Percentiles rank a stretch among this genome's conserved stretches.
Evolutionary conservation across 2,888 invertebrate species (phyloP).

Genomic region (Oxyteleia sp.): DNA sequence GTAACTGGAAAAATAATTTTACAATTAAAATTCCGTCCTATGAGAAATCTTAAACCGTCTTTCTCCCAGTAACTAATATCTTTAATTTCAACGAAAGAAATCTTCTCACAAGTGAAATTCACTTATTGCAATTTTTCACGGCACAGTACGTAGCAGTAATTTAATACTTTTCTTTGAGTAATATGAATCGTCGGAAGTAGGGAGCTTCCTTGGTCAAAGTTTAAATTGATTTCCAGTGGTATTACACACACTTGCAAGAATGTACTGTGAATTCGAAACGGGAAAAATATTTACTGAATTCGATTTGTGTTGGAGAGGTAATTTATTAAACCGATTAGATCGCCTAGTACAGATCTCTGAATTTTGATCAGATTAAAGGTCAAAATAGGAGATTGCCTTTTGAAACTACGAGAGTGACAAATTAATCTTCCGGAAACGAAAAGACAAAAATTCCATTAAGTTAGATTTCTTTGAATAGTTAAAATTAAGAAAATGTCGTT

Average conservation of each 20-base stretch:
- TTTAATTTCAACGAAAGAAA: conserved; percentile 7
- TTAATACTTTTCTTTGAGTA: conserved; percentile 10
- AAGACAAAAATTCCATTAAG: too few species aligned
- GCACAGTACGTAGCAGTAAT: neutral
- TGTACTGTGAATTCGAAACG: neutral
- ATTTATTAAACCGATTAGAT: neutral
- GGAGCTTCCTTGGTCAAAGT: conserved; percentile 10
- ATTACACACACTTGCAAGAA: too few species aligned
- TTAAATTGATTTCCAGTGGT: conserved; percentile 5
- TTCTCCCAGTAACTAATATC: neutral
- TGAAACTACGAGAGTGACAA: too few species aligned
- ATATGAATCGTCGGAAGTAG: conserved; percentile 1
- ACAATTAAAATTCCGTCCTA: too few species aligned
- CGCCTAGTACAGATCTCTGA: too few species aligned
- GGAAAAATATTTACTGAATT: neutral
- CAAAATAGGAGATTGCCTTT: too few species aligned
- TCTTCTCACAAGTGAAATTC: conserved; percentile 4
- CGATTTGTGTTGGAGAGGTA: neutral
- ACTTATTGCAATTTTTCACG: conserved; percentile 1
- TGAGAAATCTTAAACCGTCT: neutral
- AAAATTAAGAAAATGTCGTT: too few species aligned
- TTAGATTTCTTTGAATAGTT: too few species aligned
- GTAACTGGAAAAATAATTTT: too few species aligned
- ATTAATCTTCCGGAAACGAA: too few species aligned
- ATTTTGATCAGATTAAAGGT: too few species aligned